Evolutionary conservation across 2,888 invertebrate species (phyloP).

Genomic region (Tetragonisca angustula): DNA sequence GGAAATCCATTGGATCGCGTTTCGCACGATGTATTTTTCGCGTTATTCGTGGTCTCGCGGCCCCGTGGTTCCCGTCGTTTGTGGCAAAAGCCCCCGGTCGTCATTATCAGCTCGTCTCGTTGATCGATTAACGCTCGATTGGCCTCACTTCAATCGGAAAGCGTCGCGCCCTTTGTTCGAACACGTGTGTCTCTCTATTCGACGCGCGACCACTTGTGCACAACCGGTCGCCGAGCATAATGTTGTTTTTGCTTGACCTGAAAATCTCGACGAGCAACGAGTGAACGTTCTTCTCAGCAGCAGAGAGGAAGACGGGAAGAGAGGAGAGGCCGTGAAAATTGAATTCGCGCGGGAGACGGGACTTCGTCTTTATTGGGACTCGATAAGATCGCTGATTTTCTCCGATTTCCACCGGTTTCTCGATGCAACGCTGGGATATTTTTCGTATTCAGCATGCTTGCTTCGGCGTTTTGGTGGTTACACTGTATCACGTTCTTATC

Average conservation of each 20-base stretch:
- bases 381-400: background rate
- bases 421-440: too few relatives aligned
- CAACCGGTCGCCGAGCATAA: background rate
- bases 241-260: conserved; percentile 11
- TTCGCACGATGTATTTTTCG: background rate
- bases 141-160: conserved; percentile 44
- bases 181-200: conserved; percentile 34
- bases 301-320: too few relatives aligned
- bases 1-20: background rate
- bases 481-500: too few relatives aligned
- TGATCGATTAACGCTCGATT: conserved; percentile 55
- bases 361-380: background rate
- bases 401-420: background rate
- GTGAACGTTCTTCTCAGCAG: background rate
- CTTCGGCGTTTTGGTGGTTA: too few relatives aligned
- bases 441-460: too few relatives aligned
- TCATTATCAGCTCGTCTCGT: conserved; percentile 36
- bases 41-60: background rate
- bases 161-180: conserved; percentile 37
- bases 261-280: background rate
- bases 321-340: background rate
- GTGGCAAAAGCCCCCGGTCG: conserved; percentile 1
- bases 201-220: background rate
- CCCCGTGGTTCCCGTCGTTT: conserved; percentile 6
- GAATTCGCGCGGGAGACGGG: background rate